Percentiles rank a stretch among this genome's conserved stretches.
These are phyloP conservation scores for Alosa sapidissima DNA, from an alignment of 2,797 vertebrate genomes.

Conservation along the genomic window DNA sequence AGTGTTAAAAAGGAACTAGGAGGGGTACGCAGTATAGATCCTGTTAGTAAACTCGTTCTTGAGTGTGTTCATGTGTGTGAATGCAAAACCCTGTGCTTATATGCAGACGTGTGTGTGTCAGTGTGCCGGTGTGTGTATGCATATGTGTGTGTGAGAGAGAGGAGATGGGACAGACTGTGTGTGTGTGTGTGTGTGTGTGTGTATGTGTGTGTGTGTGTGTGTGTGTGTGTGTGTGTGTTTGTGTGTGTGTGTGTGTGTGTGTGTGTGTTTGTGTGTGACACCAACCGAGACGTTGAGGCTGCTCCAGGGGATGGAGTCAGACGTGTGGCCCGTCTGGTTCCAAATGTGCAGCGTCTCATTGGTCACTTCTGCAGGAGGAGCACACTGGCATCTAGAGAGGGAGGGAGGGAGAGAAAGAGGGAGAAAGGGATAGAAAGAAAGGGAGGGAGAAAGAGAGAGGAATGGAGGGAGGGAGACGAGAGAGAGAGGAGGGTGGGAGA, in stretches of 20 bases:
- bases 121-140: no score
- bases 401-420: background rate
- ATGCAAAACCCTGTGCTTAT: no score
- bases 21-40: no score
- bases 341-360: constrained; percentile 70
- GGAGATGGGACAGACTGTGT: no score
- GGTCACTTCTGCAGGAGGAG: constrained; percentile 74
- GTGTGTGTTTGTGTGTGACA: constrained; percentile 42
- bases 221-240: background rate
- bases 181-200: background rate
- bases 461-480: background rate
- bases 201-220: background rate
- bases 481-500: background rate
- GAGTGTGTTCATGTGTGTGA: background rate
- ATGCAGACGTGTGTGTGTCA: background rate
- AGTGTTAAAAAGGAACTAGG: background rate
- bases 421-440: background rate
- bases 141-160: background rate
- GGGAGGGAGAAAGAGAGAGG: constrained; percentile 4
- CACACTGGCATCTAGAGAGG: constrained; percentile 82
- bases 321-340: constrained; percentile 73
- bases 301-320: constrained; percentile 78
- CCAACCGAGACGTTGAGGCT: constrained; percentile 89
- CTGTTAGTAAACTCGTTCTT: background rate
- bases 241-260: background rate